Base-by-base conservation (phyloP, 2,113 vertebrate species). In the Probosciger aterrimus region DNA sequence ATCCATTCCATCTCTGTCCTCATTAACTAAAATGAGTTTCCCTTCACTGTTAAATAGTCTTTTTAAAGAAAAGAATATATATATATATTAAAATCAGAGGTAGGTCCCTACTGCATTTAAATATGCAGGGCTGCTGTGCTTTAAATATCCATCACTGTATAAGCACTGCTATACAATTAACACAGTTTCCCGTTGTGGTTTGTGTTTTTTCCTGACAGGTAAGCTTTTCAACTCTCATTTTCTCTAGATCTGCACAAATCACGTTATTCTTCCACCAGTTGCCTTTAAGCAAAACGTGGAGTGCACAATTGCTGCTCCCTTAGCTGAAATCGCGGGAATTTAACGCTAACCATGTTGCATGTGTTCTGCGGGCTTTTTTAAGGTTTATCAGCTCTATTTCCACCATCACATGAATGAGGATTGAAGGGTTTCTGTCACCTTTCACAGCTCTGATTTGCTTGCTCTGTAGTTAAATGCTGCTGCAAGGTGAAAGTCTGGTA, bases 381-480 rank as follows among this genome's bases (percentile, higher is more conserved):
- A 41, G 44, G 60, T 64, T 93, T 86, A 47, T 76, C 44, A 65
- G 41, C 30, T 81, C 50, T 76, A 35, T 87, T 85, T 82, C 75
- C 50, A 44, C 44, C 82, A 91, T 64, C 39, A 64, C 2, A 0
- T 57, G 76, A 86, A 88, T 55, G 19, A 86, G 69, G 64, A 86
- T 92, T 90, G 90, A 92, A 92, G 52, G 55, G 39, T 63, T 94
- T 70, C 86, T 93, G 73, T 75, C 86, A 86, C 33, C 24, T 96
- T 90, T 95, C 92, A 71, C 23, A 71, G 64, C 50, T 78, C 68
- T 95, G 86, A 67, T 94, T 91, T 96, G 69, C 69, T 88, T 75
- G 46, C 83, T 95, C 60, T 86, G 57, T 81, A 88, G 80, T 88
- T 95, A 95, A 96, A 93, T 35, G 68, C 92, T 71, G 73, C 71